phyloP scores from a whole-genome alignment of 2,797 vertebrate species.

The Euphonia xanthogaster region DNA sequence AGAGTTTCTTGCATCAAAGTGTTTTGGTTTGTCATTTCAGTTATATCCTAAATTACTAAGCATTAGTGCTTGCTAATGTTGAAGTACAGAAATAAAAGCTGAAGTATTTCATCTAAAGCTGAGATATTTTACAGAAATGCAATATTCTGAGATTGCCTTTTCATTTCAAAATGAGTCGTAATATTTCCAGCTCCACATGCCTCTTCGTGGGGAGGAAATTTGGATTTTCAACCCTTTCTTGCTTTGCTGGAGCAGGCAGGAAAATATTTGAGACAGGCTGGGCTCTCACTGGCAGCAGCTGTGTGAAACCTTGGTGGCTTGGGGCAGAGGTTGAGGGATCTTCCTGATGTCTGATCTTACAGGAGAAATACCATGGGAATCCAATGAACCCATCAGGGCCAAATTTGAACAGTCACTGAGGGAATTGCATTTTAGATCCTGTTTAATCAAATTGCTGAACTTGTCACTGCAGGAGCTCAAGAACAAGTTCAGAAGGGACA shows the following conservation, averaged over 20 bases:
- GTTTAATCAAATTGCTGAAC: neutral
- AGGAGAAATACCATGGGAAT: neutral
- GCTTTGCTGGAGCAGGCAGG: rapidly evolving
- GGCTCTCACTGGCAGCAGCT: neutral
- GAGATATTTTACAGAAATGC: neutral
- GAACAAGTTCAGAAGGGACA: neutral
- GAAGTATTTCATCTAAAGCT: neutral
- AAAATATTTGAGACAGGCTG: neutral
- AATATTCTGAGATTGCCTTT: slow-evolving; percentile 44
- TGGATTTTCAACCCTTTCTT: neutral
- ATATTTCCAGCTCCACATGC: neutral
- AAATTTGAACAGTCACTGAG: rapidly evolving
- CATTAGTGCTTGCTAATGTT: slow-evolving; percentile 3
- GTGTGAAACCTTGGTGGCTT: rapidly evolving
- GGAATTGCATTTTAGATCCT: rapidly evolving
- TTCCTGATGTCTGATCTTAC: neutral
- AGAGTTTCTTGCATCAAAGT: neutral
- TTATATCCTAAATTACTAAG: neutral
- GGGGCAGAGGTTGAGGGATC: neutral
- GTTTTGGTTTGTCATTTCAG: neutral
- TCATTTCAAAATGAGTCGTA: slow-evolving; percentile 35
- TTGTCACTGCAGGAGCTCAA: neutral
- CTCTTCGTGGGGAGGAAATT: neutral
- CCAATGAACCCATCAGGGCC: neutral
- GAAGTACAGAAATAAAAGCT: slow-evolving; percentile 1